Percentiles rank a stretch among this genome's conserved stretches.
Conservation (phyloP, 2,113 vertebrate species). For the Calypte anna region DNA sequence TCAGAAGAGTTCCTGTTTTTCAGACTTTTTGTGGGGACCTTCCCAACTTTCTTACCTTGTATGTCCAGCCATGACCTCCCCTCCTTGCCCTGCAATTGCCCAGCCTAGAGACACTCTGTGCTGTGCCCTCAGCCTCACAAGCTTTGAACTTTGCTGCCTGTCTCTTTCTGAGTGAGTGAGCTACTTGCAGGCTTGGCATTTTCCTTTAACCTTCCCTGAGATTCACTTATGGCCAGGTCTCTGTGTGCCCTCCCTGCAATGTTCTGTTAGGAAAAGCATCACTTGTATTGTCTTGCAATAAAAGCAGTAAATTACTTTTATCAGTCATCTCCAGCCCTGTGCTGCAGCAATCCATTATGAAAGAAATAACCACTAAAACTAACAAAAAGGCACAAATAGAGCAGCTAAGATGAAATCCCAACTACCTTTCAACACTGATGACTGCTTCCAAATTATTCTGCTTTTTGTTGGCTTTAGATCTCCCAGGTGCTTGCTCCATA, state of each 20-base stretch:
- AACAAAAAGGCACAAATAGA: slow-evolving; percentile 21
- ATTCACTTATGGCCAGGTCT: neutral
- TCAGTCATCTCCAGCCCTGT: slow-evolving; percentile 40
- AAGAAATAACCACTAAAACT: slow-evolving; percentile 22
- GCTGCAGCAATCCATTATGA: slow-evolving; percentile 31
- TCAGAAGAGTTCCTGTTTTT: neutral
- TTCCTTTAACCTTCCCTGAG: slow-evolving; percentile 37
- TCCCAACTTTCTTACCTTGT: no score
- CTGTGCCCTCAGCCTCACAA: neutral
- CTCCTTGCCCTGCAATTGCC: neutral
- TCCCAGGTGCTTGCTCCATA: neutral
- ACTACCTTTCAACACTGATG: neutral
- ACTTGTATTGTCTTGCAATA: slow-evolving; percentile 11
- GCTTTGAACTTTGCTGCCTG: neutral
- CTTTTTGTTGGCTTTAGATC: neutral
- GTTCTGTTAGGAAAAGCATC: neutral
- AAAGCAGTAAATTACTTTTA: slow-evolving; percentile 53
- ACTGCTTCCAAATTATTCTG: neutral
- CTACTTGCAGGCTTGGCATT: neutral
- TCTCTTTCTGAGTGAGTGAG: neutral
- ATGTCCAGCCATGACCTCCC: neutral
- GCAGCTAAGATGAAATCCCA: neutral
- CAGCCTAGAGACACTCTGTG: neutral
- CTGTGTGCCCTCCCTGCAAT: neutral
- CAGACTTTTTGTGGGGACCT: neutral